Percentiles rank a stretch among this genome's conserved stretches.
Evolutionary conservation across 2,797 vertebrate species (phyloP).

Genomic region (Propithecus deckenii): DNA sequence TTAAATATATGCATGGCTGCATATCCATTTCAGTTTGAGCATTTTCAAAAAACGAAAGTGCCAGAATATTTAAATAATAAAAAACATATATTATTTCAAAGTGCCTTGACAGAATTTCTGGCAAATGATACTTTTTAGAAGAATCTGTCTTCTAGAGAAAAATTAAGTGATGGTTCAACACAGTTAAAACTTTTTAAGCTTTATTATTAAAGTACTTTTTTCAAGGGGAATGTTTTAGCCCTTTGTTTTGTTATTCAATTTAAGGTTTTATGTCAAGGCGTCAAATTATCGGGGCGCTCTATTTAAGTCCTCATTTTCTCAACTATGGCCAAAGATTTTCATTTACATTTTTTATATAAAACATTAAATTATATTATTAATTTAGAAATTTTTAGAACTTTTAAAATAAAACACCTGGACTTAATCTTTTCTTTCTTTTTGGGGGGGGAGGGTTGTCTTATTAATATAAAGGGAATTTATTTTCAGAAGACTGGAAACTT

Average conservation of each 20-base stretch:
- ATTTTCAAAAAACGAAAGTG: constrained; percentile 33
- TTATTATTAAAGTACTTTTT: constrained; percentile 38
- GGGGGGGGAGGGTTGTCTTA: neutral
- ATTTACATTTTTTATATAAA: constrained; percentile 46
- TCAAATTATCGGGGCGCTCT: constrained; percentile 30
- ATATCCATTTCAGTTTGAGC: constrained; percentile 39
- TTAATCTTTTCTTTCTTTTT: neutral
- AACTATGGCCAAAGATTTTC: constrained; percentile 5
- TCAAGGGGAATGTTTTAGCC: constrained; percentile 26
- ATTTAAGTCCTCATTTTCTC: constrained; percentile 45
- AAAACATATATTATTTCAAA: constrained; percentile 41
- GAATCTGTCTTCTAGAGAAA: constrained; percentile 37
- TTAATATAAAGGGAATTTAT: constrained; percentile 6
- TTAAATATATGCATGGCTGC: constrained; percentile 45
- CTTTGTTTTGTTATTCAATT: constrained; percentile 49
- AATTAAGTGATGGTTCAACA: neutral
- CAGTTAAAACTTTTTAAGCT: constrained; percentile 48
- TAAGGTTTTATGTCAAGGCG: constrained; percentile 54
- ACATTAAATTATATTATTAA: constrained; percentile 20
- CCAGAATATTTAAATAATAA: constrained; percentile 43
- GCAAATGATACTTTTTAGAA: constrained; percentile 55
- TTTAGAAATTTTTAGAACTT: constrained; percentile 57
- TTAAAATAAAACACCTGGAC: neutral
- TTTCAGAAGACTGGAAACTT: constrained; percentile 55
- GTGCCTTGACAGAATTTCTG: constrained; percentile 55